Evolutionary conservation across 2,113 vertebrate species (phyloP).

Genomic region (Coptodon rendalli): DNA sequence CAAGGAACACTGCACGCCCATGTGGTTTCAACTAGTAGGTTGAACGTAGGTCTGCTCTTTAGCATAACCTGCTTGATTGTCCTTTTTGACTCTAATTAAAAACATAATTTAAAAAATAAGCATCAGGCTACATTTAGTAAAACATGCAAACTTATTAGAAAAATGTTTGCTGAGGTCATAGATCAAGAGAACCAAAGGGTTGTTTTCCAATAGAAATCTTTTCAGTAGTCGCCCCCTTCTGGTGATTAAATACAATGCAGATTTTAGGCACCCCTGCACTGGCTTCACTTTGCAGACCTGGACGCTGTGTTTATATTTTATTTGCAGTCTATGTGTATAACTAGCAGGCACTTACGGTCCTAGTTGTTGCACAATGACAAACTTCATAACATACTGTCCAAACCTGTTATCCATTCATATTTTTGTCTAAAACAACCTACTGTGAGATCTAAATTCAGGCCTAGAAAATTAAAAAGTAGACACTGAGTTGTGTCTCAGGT

Average conservation of each 20-base stretch:
- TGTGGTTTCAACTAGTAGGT: not conserved
- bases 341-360: not conserved
- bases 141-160: not conserved
- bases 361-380: not conserved
- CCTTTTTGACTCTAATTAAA: not conserved
- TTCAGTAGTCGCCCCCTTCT: not conserved
- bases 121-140: not conserved
- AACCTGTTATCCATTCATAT: not conserved
- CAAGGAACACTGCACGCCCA: not conserved
- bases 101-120: not conserved
- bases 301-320: not conserved
- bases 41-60: rapidly evolving
- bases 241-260: not conserved
- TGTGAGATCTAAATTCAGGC: not conserved
- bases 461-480: not conserved
- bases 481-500: not conserved
- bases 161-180: not conserved
- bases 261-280: rapidly evolving
- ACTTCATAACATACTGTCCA: not conserved
- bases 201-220: not conserved
- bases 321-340: not conserved
- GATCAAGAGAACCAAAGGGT: not conserved
- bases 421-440: not conserved
- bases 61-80: not conserved
- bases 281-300: not conserved